Percentiles rank a stretch among this genome's conserved stretches.
phyloP scores from a whole-genome alignment of 2,113 vertebrate genomes.

The Tapirus terrestris region DNA sequence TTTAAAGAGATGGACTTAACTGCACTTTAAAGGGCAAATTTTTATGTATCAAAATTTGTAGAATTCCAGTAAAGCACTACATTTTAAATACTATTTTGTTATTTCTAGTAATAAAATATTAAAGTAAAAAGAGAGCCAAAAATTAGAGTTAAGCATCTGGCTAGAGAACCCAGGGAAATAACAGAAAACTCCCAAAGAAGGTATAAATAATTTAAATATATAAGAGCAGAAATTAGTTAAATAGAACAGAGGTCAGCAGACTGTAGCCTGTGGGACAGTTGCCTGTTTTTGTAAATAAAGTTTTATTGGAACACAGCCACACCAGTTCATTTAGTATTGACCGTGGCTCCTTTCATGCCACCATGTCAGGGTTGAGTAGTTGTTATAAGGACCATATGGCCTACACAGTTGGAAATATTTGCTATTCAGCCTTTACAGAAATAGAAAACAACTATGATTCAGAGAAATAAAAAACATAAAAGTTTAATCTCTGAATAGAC shows the following conservation, averaged over 20 bases:
- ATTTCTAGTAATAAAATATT: neutral
- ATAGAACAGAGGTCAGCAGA: neutral
- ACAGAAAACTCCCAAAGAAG: neutral
- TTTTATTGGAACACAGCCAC: neutral
- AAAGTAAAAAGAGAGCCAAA: neutral
- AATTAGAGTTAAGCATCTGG: neutral
- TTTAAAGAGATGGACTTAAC: neutral
- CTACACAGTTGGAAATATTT: neutral
- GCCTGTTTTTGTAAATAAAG: constrained; percentile 13
- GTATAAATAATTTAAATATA: neutral
- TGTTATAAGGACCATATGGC: neutral
- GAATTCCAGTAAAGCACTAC: neutral
- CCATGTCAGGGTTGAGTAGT: neutral
- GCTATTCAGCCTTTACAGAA: neutral
- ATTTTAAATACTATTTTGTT: constrained; percentile 6
- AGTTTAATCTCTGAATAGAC: neutral
- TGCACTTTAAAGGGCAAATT: neutral
- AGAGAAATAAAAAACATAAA: neutral
- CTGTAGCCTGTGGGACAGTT: neutral
- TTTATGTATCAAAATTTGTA: neutral
- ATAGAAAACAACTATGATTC: neutral
- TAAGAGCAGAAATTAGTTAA: constrained; percentile 21
- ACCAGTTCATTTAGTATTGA: neutral
- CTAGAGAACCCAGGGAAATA: neutral
- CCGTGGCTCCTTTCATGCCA: neutral